These are phyloP conservation scores for Byasa hedistus DNA, from an alignment of 2,888 invertebrate species.

Conservation along the genomic window DNA sequence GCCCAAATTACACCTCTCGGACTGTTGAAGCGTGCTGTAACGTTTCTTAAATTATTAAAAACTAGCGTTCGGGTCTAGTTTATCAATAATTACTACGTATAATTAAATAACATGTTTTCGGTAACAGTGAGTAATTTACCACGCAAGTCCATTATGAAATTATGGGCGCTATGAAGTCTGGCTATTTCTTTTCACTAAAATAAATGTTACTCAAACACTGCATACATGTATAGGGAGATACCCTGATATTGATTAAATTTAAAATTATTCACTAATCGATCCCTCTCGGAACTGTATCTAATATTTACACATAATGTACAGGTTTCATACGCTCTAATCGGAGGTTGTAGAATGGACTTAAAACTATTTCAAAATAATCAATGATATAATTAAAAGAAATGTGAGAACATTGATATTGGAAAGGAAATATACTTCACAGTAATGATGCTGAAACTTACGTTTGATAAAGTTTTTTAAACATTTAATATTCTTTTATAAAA, in stretches of 20 bases:
- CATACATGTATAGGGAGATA: conserved; percentile 60
- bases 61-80: neutral
- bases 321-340: conserved; percentile 14
- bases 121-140: too few species aligned
- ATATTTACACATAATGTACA: conserved; percentile 27
- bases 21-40: conserved; percentile 6
- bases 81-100: too few species aligned
- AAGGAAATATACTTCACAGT: too few species aligned
- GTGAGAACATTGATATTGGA: too few species aligned
- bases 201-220: conserved; percentile 51
- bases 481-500: too few species aligned
- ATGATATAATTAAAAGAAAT: too few species aligned
- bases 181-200: conserved; percentile 33
- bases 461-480: too few species aligned
- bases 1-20: conserved; percentile 4
- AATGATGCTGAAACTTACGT: too few species aligned
- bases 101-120: too few species aligned
- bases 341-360: neutral
- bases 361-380: too few species aligned
- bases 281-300: conserved; percentile 42
- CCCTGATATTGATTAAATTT: conserved; percentile 74
- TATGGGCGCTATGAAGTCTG: too few species aligned
- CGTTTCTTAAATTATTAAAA: conserved; percentile 5
- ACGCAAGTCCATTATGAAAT: too few species aligned
- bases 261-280: conserved; percentile 51